Conservation (phyloP, 2,888 invertebrate genomes). For the Parnassius apollo region DNA sequence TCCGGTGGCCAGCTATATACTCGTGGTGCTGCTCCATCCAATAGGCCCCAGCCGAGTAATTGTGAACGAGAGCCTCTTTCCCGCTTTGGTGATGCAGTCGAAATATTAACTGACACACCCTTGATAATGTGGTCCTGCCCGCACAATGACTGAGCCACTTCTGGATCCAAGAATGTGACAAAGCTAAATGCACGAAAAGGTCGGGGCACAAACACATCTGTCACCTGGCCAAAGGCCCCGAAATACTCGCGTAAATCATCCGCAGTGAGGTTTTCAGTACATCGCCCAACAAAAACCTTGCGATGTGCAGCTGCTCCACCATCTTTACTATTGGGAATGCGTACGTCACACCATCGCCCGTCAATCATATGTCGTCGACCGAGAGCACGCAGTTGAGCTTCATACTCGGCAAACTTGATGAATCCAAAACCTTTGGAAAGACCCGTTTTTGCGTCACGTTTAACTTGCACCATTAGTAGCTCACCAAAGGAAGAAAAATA, state of each 20-base stretch:
- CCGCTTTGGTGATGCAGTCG: slow-evolving; percentile 91
- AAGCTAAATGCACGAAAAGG: slow-evolving; percentile 92
- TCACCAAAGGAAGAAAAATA: slow-evolving; percentile 87
- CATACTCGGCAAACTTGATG: slow-evolving; percentile 84
- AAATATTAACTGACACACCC: slow-evolving; percentile 92
- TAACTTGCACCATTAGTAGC: slow-evolving; percentile 82
- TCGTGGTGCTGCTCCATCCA: slow-evolving; percentile 49
- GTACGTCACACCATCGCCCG: slow-evolving; percentile 87
- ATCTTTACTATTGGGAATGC: slow-evolving; percentile 86
- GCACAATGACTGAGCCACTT: slow-evolving; percentile 88
- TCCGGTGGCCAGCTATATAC: slow-evolving; percentile 52
- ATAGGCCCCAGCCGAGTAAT: slow-evolving; percentile 59
- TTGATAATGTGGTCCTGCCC: slow-evolving; percentile 92
- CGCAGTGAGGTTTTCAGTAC: slow-evolving; percentile 89
- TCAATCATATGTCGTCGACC: slow-evolving; percentile 85
- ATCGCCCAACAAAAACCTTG: slow-evolving; percentile 92
- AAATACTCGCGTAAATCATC: slow-evolving; percentile 90
- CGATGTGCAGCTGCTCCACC: slow-evolving; percentile 84
- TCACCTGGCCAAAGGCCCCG: slow-evolving; percentile 89
- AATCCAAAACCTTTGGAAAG: slow-evolving; percentile 88
- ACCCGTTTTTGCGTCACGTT: slow-evolving; percentile 81
- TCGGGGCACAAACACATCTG: slow-evolving; percentile 92
- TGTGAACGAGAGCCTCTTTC: slow-evolving; percentile 64
- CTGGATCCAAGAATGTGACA: slow-evolving; percentile 90
- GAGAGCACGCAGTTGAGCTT: slow-evolving; percentile 83